Conservation (phyloP, 1,140 invertebrate species). For the Drosophila miranda region DNA sequence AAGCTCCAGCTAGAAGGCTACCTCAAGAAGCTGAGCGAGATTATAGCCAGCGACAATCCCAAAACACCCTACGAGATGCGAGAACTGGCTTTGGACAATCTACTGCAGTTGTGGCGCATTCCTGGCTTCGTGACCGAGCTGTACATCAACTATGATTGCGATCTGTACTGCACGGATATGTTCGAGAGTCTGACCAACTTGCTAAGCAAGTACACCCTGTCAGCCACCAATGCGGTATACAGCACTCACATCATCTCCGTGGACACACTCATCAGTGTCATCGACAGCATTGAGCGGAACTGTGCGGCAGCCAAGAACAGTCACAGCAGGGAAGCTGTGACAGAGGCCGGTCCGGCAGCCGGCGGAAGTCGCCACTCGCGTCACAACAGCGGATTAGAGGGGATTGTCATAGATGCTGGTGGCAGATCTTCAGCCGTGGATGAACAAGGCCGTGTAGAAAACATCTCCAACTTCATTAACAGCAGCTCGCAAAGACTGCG, state of each 20-base stretch:
- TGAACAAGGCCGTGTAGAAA: conserved; percentile 46
- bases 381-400: conserved; percentile 75
- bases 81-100: conserved; percentile 92
- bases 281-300: conserved; percentile 94
- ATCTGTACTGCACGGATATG: conserved; percentile 97
- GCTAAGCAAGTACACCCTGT: conserved; percentile 96
- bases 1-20: conserved; percentile 98
- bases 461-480: conserved; percentile 78
- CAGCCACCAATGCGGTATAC: conserved; percentile 90
- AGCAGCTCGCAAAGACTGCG: conserved; percentile 66
- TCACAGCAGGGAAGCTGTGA: conserved; percentile 16
- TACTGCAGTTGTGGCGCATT: conserved; percentile 96
- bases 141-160: conserved; percentile 99
- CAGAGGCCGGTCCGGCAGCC: background rate
- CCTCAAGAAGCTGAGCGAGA: conserved; percentile 93
- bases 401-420: conserved; percentile 72
- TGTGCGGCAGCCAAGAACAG: conserved; percentile 83
- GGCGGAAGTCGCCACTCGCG: conserved; percentile 72
- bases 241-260: conserved; percentile 96
- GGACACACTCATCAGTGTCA: conserved; percentile 96
- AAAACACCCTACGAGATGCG: conserved; percentile 95
- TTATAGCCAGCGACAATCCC: conserved; percentile 92
- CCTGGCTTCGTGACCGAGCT: conserved; percentile 96
- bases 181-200: conserved; percentile 98
- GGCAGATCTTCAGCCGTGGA: background rate